phyloP scores from a whole-genome alignment of 2,888 invertebrate genomes.

The Marronus borbonicus region DNA sequence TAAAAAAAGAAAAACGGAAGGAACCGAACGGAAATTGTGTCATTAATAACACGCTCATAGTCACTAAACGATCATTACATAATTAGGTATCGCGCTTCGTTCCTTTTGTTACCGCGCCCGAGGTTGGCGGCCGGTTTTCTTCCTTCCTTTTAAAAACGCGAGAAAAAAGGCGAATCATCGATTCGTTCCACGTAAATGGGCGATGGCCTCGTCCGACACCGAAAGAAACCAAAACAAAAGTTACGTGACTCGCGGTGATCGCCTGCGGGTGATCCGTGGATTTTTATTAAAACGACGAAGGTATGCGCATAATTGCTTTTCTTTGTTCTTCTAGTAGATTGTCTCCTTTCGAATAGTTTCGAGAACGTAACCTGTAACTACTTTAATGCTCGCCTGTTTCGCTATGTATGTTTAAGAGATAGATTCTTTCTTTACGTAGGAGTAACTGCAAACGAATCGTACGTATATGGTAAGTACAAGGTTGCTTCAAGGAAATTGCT shows the following conservation, averaged over 20 bases:
- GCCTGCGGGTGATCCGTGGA: slow-evolving; percentile 5
- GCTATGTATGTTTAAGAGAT: background rate
- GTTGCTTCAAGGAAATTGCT: too few species aligned
- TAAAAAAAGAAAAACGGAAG: slow-evolving; percentile 21
- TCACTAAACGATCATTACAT: slow-evolving; percentile 8
- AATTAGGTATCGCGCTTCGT: background rate
- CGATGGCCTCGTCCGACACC: background rate
- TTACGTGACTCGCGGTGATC: slow-evolving; percentile 13
- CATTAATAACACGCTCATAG: slow-evolving; percentile 13
- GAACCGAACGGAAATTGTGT: slow-evolving; percentile 20
- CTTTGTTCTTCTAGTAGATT: background rate
- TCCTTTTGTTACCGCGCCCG: slow-evolving; percentile 1
- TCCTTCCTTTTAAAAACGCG: slow-evolving; percentile 1
- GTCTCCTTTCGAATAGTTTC: too few species aligned
- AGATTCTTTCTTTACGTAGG: too few species aligned
- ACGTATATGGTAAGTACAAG: too few species aligned
- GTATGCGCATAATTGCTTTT: background rate
- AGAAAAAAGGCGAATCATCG: slow-evolving; percentile 7
- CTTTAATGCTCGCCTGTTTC: background rate
- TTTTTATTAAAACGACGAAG: slow-evolving; percentile 19
- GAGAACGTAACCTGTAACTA: too few species aligned
- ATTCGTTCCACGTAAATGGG: slow-evolving; percentile 28
- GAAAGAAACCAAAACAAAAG: slow-evolving; percentile 17
- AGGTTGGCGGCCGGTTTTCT: background rate
- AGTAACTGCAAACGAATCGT: too few species aligned